These are phyloP conservation scores for Lasius platythorax DNA, from an alignment of 2,888 invertebrate species.

Conservation along the genomic window DNA sequence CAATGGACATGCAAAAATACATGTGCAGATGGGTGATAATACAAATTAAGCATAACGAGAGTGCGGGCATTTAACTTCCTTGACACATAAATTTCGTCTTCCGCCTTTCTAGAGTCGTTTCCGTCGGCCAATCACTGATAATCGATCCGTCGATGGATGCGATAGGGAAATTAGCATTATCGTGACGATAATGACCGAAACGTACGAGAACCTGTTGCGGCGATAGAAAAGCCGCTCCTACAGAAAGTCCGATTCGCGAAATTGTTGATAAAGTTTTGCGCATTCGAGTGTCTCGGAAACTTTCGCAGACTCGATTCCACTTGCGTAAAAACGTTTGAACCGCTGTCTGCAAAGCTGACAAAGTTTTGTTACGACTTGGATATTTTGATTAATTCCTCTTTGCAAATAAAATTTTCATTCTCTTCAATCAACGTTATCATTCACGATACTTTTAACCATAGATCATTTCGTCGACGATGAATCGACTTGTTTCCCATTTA, in stretches of 20 bases:
- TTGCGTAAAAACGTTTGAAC: neutral
- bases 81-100: neutral
- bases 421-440: neutral
- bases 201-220: conserved; percentile 65
- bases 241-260: conserved; percentile 1
- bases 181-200: conserved; percentile 54
- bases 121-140: conserved; percentile 17
- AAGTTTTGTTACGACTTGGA: neutral
- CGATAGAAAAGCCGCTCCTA: conserved; percentile 29
- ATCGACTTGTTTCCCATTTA: neutral
- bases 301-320: neutral
- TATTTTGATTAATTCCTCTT: neutral
- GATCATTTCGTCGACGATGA: neutral
- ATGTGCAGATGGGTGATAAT: conserved; percentile 10
- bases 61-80: neutral
- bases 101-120: neutral
- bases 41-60: conserved; percentile 28
- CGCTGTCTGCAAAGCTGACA: neutral
- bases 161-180: conserved; percentile 50
- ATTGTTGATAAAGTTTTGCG: conserved; percentile 16
- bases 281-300: neutral
- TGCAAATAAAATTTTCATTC: neutral
- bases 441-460: neutral
- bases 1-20: conserved; percentile 25
- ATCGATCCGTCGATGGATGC: conserved; percentile 9